Conservation (phyloP, 2,888 invertebrate genomes). For the Neoscelio sp. region DNA sequence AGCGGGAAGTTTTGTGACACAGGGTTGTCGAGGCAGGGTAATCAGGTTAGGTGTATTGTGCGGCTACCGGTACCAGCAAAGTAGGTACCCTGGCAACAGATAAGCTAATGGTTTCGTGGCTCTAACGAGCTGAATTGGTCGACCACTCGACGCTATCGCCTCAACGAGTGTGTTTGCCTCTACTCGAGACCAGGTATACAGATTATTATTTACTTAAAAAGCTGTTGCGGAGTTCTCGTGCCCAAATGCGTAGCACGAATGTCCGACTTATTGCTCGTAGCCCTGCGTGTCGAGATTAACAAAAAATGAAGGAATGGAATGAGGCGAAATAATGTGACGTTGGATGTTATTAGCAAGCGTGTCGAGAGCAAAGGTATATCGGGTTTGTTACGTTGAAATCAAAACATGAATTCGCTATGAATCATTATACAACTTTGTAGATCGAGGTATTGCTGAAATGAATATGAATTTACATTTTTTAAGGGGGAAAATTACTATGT, state of each 20-base stretch:
- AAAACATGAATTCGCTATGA: conserved; percentile 39
- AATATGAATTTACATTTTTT: conserved; percentile 18
- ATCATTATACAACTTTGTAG: conserved; percentile 48
- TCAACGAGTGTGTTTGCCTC: conserved; percentile 75
- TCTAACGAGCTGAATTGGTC: conserved; percentile 78
- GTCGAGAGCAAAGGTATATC: conserved; percentile 39
- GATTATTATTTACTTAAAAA: conserved; percentile 80
- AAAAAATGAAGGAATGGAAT: conserved; percentile 37
- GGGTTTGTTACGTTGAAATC: conserved; percentile 35
- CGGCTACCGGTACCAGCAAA: conserved; percentile 76
- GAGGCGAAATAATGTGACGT: conserved; percentile 55
- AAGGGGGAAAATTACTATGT: conserved; percentile 15
- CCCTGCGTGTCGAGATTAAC: conserved; percentile 66
- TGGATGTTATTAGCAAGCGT: conserved; percentile 59
- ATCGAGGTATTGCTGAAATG: conserved; percentile 12
- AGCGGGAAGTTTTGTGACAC: conserved; percentile 66
- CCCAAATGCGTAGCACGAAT: conserved; percentile 68
- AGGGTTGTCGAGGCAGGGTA: conserved; percentile 62
- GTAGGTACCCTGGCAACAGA: conserved; percentile 75
- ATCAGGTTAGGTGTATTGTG: conserved; percentile 74
- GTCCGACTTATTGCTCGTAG: conserved; percentile 57
- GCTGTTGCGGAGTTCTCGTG: conserved; percentile 75
- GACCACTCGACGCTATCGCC: conserved; percentile 73
- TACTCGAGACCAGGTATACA: conserved; percentile 75
- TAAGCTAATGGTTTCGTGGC: conserved; percentile 81